A percentile compares a stretch with the other conserved stretches of the same genome.
phyloP scores from a whole-genome alignment of 2,113 vertebrate species.

The Poeciliopsis occidentalis region DNA sequence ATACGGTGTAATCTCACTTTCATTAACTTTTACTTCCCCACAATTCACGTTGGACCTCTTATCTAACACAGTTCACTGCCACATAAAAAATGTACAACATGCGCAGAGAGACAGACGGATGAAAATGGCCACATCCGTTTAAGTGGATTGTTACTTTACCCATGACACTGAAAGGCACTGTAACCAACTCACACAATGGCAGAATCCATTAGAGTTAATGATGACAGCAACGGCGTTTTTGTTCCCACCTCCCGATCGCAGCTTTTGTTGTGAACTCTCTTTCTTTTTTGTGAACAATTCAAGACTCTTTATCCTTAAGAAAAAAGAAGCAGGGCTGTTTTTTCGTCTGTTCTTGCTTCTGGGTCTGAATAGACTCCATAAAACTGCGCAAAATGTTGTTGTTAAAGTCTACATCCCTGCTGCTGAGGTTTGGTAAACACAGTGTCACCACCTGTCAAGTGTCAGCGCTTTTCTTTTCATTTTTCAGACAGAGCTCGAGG shows the following conservation, averaged over 20 bases:
- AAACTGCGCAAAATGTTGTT: conserved; percentile 25
- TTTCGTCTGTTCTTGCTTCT: background rate
- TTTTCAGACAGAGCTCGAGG: conserved; percentile 39
- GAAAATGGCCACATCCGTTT: background rate
- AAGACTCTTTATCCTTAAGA: background rate
- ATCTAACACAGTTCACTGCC: conserved; percentile 11
- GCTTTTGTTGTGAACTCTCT: background rate
- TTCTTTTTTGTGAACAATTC: background rate
- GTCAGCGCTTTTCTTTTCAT: conserved; percentile 43
- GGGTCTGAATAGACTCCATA: conserved; percentile 7
- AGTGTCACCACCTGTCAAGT: conserved; percentile 53
- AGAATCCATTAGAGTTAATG: conserved; percentile 9
- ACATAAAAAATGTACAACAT: background rate
- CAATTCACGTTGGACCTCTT: conserved; percentile 11
- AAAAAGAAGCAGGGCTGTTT: background rate
- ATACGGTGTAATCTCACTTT: conserved; percentile 33
- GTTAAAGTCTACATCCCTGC: conserved; percentile 39
- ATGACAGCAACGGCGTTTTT: background rate
- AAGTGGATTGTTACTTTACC: conserved; percentile 1
- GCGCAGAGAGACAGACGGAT: background rate
- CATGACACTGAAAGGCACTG: conserved; percentile 4
- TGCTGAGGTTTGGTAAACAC: conserved; percentile 58
- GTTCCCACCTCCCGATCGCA: background rate
- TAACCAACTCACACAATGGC: background rate
- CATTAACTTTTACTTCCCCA: conserved; percentile 28